Percentiles rank a stretch among this genome's conserved stretches.
phyloP scores from a whole-genome alignment of 2,888 invertebrate species.

The Sepiola atlantica region DNA sequence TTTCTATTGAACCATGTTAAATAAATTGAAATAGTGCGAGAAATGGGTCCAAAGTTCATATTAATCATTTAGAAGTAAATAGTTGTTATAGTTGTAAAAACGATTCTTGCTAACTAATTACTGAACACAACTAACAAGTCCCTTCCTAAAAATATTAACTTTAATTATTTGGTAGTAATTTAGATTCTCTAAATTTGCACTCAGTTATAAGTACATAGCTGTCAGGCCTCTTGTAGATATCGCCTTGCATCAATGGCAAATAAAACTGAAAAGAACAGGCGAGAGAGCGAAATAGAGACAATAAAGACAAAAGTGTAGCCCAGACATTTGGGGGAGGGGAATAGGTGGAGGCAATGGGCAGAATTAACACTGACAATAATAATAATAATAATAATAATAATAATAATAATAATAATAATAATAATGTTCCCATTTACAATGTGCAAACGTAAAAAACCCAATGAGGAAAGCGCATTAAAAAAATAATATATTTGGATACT shows the following conservation, averaged over 20 bases:
- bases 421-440: slow-evolving; percentile 32
- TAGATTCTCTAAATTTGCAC: too few relatives aligned
- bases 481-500: slow-evolving; percentile 19
- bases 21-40: too few relatives aligned
- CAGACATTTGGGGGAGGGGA: neutral
- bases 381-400: neutral
- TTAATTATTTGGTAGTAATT: too few relatives aligned
- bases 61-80: too few relatives aligned
- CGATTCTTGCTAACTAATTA: too few relatives aligned
- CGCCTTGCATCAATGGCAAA: neutral
- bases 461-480: slow-evolving; percentile 32
- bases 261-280: neutral
- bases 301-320: slow-evolving; percentile 5
- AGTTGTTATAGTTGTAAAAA: too few relatives aligned
- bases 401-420: neutral
- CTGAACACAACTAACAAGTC: too few relatives aligned
- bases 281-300: neutral
- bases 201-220: too few relatives aligned
- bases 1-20: too few relatives aligned
- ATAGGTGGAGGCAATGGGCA: neutral
- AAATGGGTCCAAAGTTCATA: too few relatives aligned
- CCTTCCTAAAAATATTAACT: too few relatives aligned
- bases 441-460: neutral
- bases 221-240: too few relatives aligned
- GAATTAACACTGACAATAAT: neutral